Conservation (phyloP, 35 echinoderm and acorn worm genomes). For the Holothuria glaberrima region DNA sequence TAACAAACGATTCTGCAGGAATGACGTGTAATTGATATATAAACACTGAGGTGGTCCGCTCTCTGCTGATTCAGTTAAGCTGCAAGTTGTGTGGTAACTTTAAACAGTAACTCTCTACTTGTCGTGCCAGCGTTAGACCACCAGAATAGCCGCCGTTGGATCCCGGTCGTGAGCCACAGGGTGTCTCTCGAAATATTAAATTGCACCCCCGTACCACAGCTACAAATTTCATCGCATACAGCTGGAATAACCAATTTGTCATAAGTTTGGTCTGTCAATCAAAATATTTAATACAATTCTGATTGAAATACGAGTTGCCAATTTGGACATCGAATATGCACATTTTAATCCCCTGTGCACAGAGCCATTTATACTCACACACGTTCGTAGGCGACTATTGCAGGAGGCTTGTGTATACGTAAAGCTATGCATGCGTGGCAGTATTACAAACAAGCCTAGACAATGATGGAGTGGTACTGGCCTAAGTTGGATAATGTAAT, state of each 20-base stretch:
- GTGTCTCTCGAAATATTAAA: conserved; percentile 56
- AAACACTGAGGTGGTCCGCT: conserved; percentile 60
- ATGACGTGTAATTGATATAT: conserved; percentile 62
- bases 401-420: neutral
- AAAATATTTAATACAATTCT: conserved; percentile 45
- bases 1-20: conserved; percentile 27
- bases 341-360: neutral
- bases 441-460: no score
- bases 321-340: conserved; percentile 47
- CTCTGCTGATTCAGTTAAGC: conserved; percentile 48
- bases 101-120: conserved; percentile 66
- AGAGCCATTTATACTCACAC: neutral
- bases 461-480: no score
- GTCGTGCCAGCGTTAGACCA: conserved; percentile 42
- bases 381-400: neutral
- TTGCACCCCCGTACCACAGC: conserved; percentile 43
- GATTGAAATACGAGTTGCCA: conserved; percentile 61
- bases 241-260: conserved; percentile 72
- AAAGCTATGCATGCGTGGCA: neutral
- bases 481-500: no score
- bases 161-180: conserved; percentile 40
- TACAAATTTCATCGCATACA: conserved; percentile 39
- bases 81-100: conserved; percentile 61
- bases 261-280: conserved; percentile 54
- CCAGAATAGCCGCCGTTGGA: conserved; percentile 49